Conservation (phyloP, 2,113 vertebrate genomes). For the Amblyornis subalaris region DNA sequence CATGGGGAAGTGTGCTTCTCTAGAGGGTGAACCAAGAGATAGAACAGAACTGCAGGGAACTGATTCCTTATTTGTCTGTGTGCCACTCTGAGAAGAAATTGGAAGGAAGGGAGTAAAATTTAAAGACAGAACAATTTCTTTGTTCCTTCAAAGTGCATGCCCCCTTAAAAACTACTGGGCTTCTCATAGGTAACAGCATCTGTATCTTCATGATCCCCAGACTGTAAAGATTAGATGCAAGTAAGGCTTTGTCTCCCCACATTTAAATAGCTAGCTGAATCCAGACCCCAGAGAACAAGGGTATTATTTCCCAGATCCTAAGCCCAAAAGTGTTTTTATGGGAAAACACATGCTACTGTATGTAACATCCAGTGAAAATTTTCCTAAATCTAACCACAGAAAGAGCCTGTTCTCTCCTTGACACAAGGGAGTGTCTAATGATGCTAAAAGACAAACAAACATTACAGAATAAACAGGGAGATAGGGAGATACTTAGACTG, state of each 20-base stretch:
- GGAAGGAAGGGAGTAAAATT: neutral
- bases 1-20: rapidly evolving
- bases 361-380: neutral
- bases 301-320: neutral
- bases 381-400: neutral
- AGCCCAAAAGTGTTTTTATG: neutral
- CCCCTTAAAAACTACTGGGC: neutral
- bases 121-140: neutral
- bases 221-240: neutral
- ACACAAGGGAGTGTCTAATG: neutral
- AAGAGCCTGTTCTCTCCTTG: neutral
- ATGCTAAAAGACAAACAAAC: neutral
- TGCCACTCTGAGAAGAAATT: neutral
- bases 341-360: neutral
- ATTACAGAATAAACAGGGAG: neutral
- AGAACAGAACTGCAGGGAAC: neutral
- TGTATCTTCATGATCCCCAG: neutral
- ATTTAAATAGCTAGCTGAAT: neutral
- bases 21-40: neutral
- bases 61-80: neutral
- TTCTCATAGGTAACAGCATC: neutral
- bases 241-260: neutral
- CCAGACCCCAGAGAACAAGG: neutral
- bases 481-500: neutral
- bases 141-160: neutral